phyloP scores from a whole-genome alignment of 2,113 vertebrate species.

The Laticauda colubrina region DNA sequence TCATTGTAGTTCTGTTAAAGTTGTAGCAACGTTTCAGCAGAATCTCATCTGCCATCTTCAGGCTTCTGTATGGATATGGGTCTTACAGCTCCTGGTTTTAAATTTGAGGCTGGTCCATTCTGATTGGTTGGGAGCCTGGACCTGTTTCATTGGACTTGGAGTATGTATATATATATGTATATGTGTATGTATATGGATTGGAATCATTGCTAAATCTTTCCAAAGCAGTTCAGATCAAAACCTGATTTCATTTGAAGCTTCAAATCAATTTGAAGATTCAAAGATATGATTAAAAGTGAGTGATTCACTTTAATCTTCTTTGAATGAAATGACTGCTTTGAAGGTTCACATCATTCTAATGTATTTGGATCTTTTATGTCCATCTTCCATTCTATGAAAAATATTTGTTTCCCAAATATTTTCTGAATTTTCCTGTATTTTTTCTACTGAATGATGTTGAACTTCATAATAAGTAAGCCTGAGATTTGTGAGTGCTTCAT shows the following conservation, averaged over 20 bases:
- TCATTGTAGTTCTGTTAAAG: too few species aligned
- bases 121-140: too few species aligned
- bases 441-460: not conserved
- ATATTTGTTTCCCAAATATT: not conserved
- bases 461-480: not conserved
- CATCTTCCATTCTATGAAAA: not conserved
- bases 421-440: not conserved
- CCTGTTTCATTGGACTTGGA: too few species aligned
- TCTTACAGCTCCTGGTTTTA: too few species aligned
- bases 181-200: not conserved
- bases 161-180: too few species aligned
- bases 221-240: not conserved
- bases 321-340: not conserved
- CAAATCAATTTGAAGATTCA: not conserved
- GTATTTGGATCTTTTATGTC: not conserved
- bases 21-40: too few species aligned
- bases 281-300: not conserved
- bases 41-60: too few species aligned
- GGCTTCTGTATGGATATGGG: too few species aligned
- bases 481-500: not conserved
- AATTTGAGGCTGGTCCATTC: too few species aligned
- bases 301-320: not conserved
- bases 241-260: not conserved
- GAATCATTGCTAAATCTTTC: not conserved
- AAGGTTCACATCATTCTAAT: not conserved